Conservation (phyloP, 2,797 vertebrate genomes). For the Hoplostethus atlanticus region DNA sequence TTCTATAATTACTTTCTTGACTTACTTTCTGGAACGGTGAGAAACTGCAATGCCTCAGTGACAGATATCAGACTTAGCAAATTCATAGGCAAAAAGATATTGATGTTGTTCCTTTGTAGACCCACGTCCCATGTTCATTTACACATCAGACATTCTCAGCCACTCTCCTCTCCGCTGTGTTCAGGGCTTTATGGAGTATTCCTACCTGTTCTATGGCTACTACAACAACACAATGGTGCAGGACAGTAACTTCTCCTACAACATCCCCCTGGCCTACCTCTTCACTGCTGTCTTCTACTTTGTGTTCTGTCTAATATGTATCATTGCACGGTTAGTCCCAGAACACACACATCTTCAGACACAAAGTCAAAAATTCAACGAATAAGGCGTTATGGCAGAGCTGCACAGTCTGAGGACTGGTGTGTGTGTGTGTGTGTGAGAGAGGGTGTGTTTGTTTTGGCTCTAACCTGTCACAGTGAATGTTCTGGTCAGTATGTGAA, state of each 20-base stretch:
- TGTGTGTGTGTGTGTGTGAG: slow-evolving; percentile 8
- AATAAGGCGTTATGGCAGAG: neutral
- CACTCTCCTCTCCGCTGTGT: slow-evolving; percentile 2
- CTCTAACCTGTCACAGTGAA: neutral
- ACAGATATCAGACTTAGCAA: slow-evolving; percentile 10
- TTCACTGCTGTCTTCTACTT: slow-evolving; percentile 84
- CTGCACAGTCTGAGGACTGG: neutral
- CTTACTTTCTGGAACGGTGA: slow-evolving; percentile 90
- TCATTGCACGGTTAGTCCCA: slow-evolving; percentile 85
- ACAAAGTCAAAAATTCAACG: neutral
- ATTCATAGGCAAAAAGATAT: neutral
- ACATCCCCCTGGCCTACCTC: slow-evolving; percentile 88
- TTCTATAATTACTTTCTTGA: slow-evolving; percentile 87
- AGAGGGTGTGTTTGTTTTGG: slow-evolving; percentile 9
- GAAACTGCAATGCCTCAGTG: slow-evolving; percentile 19
- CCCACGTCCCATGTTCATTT: neutral
- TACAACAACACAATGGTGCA: slow-evolving; percentile 81
- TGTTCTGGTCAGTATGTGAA: neutral
- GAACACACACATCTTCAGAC: neutral
- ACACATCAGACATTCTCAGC: neutral
- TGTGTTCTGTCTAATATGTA: slow-evolving; percentile 86
- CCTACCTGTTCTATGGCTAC: slow-evolving; percentile 91
- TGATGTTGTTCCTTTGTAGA: neutral
- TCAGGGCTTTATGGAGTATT: slow-evolving; percentile 92
- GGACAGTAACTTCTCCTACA: slow-evolving; percentile 79